phyloP scores from a whole-genome alignment of 2,888 invertebrate species.

The Hydraecia micacea region DNA sequence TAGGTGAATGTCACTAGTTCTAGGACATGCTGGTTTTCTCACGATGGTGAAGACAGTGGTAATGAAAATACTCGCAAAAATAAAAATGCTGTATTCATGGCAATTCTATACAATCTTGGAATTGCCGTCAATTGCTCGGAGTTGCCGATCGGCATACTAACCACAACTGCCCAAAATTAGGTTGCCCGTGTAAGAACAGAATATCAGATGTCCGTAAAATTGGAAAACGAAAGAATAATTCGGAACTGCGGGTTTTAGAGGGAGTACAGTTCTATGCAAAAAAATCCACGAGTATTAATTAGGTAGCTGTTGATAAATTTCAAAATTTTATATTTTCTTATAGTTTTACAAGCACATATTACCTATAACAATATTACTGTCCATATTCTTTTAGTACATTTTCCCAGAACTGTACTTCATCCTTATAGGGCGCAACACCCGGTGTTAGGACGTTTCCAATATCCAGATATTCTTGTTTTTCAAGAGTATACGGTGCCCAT shows the following conservation, averaged over 20 bases:
- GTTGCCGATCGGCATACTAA: neutral
- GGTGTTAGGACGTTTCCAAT: slow-evolving; percentile 68
- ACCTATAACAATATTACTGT: neutral
- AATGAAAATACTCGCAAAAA: too few relatives aligned
- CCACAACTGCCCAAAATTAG: too few relatives aligned
- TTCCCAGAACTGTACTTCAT: slow-evolving; percentile 74
- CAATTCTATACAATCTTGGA: neutral
- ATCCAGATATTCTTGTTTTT: slow-evolving; percentile 69
- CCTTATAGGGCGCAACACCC: slow-evolving; percentile 62
- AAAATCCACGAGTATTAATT: neutral
- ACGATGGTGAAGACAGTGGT: too few relatives aligned
- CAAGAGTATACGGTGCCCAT: slow-evolving; percentile 66
- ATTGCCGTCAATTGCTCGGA: neutral
- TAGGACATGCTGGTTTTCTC: too few relatives aligned
- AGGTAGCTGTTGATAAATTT: neutral
- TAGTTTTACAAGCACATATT: neutral
- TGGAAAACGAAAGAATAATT: neutral
- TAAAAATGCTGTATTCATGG: neutral
- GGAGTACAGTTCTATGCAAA: neutral
- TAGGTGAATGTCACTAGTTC: too few relatives aligned
- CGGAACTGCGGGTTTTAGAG: neutral
- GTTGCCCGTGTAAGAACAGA: neutral
- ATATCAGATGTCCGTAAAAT: neutral
- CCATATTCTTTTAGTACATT: slow-evolving; percentile 65
- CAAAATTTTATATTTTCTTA: neutral